Evolutionary conservation across 1,140 invertebrate species (phyloP), one percentile per base, ranked within the genome.

Genomic region (Drosophila sulfurigaster): DNA sequence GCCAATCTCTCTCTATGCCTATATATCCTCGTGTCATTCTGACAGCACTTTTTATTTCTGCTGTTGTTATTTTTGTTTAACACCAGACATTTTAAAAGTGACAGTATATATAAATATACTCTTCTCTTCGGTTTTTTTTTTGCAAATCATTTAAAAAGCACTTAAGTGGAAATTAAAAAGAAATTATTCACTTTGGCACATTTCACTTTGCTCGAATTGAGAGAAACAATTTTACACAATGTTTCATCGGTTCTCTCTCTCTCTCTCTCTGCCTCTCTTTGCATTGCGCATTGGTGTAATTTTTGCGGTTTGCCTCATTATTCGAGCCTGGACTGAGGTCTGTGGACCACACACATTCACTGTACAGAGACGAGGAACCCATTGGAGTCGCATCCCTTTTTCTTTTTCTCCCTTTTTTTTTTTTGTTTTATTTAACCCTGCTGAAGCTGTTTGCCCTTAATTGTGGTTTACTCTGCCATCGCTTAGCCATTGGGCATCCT

Each of bases 111-210:
- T 32, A 32, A 6, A 30, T 49, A 52, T 66, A 57, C 5, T 13
- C 4, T 11, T 25, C 11, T 49, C 5, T 35, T 8, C 10, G 46
- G 41, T 25, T 62, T 74, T 38, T 25, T 38, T 35, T 54, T 48
- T 62, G 57, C 20, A 64, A 64, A 75, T 70, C 59, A 71, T 71
- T 76, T 60, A 72, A 76, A 76, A 72, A 60, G 60, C 68, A 72
- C 60, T 76, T 76, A 72, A 76, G 60, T 76, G 60, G 54, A 76
- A 72, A 76, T 76, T 72, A 72, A 72, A 76, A 71, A 71, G 60
- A 76, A 76, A 76, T 76, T 76, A 76, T 65, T 76, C 68, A 76
- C 60, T 71, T 76, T 76, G 68, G 46, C 74, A 65, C 60, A 76
- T 72, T 72, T 59, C 28, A 46, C 54, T 41, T 52, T 54, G 20